These are phyloP conservation scores for Neotoma lepida DNA, from an alignment of 2,113 vertebrate genomes.

Conservation along the genomic window DNA sequence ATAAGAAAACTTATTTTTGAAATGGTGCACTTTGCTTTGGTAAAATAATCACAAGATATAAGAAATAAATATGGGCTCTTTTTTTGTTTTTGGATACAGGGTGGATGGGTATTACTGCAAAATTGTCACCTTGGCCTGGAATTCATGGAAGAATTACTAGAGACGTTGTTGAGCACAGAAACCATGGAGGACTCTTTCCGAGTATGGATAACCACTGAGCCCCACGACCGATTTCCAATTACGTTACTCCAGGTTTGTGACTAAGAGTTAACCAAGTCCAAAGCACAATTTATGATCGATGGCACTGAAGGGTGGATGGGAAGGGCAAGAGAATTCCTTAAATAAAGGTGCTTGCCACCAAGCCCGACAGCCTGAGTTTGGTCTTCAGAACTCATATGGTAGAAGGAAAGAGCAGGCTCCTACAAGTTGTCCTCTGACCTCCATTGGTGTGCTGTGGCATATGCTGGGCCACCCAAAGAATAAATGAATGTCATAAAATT, in stretches of 20 bases:
- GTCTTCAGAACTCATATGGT: background rate
- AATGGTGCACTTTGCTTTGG: conserved; percentile 12
- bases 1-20: background rate
- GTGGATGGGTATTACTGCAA: conserved; percentile 88
- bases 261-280: background rate
- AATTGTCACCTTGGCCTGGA: conserved; percentile 88
- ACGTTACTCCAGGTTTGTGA: conserved; percentile 86
- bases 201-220: conserved; percentile 88
- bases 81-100: conserved; percentile 74
- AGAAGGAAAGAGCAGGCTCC: background rate
- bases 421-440: too few species aligned
- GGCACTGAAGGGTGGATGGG: background rate
- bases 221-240: conserved; percentile 86
- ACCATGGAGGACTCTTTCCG: conserved; percentile 82
- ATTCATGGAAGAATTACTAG: conserved; percentile 87
- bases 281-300: background rate
- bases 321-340: background rate
- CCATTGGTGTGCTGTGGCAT: background rate
- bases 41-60: conserved; percentile 11
- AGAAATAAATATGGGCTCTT: conserved; percentile 33
- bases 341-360: background rate
- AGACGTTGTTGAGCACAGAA: conserved; percentile 81
- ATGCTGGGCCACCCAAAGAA: background rate
- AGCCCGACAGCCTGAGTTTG: background rate
- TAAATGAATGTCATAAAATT: background rate